phyloP scores from a whole-genome alignment of 2,888 invertebrate genomes.

The Chymomyza amoena region DNA sequence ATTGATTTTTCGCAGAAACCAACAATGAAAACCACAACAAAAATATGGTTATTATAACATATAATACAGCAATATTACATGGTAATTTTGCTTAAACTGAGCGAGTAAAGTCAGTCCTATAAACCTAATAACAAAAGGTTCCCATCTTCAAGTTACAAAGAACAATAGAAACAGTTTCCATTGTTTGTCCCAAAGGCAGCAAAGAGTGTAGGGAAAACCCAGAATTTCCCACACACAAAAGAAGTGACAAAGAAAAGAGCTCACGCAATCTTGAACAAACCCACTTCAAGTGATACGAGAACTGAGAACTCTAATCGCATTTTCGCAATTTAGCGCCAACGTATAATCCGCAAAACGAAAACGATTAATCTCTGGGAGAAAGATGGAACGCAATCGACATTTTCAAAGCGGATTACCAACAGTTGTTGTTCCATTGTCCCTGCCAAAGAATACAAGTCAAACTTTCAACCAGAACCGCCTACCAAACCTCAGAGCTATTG shows the following conservation, averaged over 20 bases:
- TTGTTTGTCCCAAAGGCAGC: not conserved
- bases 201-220: constrained; percentile 34
- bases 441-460: constrained; percentile 23
- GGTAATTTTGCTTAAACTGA: constrained; percentile 52
- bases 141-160: constrained; percentile 14
- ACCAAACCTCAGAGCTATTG: constrained; percentile 51
- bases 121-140: not conserved
- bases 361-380: constrained; percentile 54
- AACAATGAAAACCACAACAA: constrained; percentile 20
- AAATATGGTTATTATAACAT: constrained; percentile 15
- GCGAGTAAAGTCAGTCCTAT: not conserved
- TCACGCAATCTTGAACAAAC: constrained; percentile 45
- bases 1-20: constrained; percentile 30
- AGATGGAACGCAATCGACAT: not conserved
- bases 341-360: constrained; percentile 68
- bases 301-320: constrained; percentile 58
- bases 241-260: constrained; percentile 30
- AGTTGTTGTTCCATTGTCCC: constrained; percentile 58
- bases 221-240: constrained; percentile 38
- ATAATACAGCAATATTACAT: constrained; percentile 61
- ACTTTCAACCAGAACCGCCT: constrained; percentile 63
- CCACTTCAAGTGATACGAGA: constrained; percentile 40
- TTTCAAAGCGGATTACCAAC: constrained; percentile 61
- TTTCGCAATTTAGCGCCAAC: constrained; percentile 75
- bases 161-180: constrained; percentile 8